A percentile compares a stretch with the other conserved stretches of the same genome.
Conservation (phyloP, 2,113 vertebrate species). For the Plecturocebus donacophilus region DNA sequence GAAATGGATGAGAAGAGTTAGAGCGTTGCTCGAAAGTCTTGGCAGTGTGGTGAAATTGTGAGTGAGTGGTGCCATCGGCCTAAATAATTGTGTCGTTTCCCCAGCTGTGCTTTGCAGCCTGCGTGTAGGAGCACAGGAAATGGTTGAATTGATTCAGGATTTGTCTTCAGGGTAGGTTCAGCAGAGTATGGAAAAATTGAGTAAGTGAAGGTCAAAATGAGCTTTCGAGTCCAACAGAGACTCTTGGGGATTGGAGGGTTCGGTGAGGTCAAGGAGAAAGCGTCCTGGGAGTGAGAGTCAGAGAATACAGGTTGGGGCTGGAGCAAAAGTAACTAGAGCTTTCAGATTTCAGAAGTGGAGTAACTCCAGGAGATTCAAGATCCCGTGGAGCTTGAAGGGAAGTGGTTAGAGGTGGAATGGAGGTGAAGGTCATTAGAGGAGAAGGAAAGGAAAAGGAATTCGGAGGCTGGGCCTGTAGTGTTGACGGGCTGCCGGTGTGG, state of each 20-base stretch:
- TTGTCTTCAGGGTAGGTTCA: constrained; percentile 27
- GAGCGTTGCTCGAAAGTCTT: background rate
- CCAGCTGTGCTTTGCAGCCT: background rate
- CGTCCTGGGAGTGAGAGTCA: background rate
- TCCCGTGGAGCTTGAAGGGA: background rate
- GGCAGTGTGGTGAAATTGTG: background rate
- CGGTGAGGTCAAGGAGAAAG: background rate
- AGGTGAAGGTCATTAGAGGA: background rate
- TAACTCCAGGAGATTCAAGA: background rate
- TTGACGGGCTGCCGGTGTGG: accelerated
- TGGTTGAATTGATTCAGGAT: background rate
- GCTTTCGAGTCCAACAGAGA: background rate
- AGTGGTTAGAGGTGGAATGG: background rate
- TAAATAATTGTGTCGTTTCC: background rate
- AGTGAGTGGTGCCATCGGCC: background rate
- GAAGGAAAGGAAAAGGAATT: background rate
- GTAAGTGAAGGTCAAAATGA: background rate
- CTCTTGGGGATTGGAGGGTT: background rate
- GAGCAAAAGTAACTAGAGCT: background rate
- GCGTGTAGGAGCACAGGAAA: background rate
- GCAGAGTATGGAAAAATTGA: constrained; percentile 41
- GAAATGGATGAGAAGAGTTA: background rate
- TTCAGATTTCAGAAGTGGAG: background rate
- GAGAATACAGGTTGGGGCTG: background rate
- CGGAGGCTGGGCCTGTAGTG: background rate